Percentiles rank a stretch among this genome's conserved stretches.
phyloP scores from a whole-genome alignment of 2,888 invertebrate species.

The Alviniconcha strummeri region DNA sequence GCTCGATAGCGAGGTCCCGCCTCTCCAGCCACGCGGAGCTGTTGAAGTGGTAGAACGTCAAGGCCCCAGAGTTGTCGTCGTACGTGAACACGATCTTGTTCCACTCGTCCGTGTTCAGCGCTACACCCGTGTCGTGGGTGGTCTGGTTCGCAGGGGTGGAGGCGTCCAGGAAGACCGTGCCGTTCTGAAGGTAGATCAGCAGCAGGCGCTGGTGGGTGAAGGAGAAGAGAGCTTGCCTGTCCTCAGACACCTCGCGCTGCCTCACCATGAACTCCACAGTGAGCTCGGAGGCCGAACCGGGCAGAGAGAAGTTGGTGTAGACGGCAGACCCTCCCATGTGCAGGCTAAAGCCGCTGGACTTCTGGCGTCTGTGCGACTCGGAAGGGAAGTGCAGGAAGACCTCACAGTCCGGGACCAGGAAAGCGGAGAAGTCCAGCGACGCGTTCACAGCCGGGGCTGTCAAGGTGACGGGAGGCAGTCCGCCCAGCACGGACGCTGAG shows the following conservation, averaged over 20 bases:
- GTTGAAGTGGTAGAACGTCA: conserved; percentile 48
- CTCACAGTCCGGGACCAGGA: conserved; percentile 45
- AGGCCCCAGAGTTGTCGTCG: conserved; percentile 43
- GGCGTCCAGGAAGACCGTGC: conserved; percentile 44
- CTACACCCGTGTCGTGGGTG: conserved; percentile 39
- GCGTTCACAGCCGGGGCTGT: conserved; percentile 35
- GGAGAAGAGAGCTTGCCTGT: conserved; percentile 48
- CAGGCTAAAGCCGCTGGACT: conserved; percentile 52
- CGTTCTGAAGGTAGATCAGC: conserved; percentile 38
- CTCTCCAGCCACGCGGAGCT: conserved; percentile 44
- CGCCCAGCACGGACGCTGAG: conserved; percentile 28
- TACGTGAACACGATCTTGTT: conserved; percentile 56
- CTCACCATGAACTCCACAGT: conserved; percentile 53
- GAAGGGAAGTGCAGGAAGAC: conserved; percentile 48
- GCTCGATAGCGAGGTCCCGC: conserved; percentile 34
- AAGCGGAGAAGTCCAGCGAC: conserved; percentile 40
- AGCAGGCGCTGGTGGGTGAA: conserved; percentile 47
- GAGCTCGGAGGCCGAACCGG: conserved; percentile 35
- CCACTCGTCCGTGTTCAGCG: conserved; percentile 49
- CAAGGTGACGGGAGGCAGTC: conserved; percentile 33
- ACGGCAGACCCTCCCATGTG: conserved; percentile 46
- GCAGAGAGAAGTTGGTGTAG: conserved; percentile 39
- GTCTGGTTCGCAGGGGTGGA: conserved; percentile 24
- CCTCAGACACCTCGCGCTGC: conserved; percentile 31
- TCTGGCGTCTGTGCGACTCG: conserved; percentile 40